Conservation (phyloP, 2,113 vertebrate species). For the Clarias gariepinus region DNA sequence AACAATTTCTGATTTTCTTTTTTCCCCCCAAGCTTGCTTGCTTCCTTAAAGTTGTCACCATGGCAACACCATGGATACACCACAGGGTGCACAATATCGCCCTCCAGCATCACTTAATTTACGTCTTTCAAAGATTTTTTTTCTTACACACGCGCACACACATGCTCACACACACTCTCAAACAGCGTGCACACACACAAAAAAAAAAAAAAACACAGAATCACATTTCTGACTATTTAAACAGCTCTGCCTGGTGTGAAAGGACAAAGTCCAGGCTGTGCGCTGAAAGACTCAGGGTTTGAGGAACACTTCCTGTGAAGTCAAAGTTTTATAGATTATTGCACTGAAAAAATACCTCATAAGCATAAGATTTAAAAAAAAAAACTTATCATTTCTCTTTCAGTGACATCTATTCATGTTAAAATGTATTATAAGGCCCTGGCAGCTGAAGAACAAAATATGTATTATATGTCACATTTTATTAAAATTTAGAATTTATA, state of each 20-base stretch:
- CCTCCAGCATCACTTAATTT: not conserved
- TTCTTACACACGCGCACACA: not conserved
- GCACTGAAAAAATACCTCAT: not conserved
- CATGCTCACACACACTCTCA: not conserved
- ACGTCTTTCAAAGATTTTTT: not conserved
- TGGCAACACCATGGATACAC: not conserved
- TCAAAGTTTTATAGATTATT: not conserved
- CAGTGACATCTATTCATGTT: not conserved
- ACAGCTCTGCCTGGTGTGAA: constrained; percentile 7
- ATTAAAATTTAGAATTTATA: not conserved
- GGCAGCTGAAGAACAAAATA: not conserved
- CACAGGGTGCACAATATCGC: not conserved
- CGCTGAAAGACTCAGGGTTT: not conserved
- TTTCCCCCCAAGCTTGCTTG: not conserved
- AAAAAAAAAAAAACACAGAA: not conserved
- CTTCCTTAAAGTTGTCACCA: not conserved
- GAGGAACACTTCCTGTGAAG: not conserved
- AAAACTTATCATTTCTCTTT: not conserved
- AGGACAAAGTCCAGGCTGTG: not conserved
- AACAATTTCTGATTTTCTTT: not conserved
- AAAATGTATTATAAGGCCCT: not conserved
- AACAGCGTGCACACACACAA: not conserved
- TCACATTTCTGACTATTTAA: not conserved
- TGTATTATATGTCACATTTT: not conserved
- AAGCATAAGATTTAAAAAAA: not conserved